Percentiles rank a stretch among this genome's conserved stretches.
Evolutionary conservation across 1,140 invertebrate genomes (phyloP).

Genomic region (Diorhabda sublineata): DNA sequence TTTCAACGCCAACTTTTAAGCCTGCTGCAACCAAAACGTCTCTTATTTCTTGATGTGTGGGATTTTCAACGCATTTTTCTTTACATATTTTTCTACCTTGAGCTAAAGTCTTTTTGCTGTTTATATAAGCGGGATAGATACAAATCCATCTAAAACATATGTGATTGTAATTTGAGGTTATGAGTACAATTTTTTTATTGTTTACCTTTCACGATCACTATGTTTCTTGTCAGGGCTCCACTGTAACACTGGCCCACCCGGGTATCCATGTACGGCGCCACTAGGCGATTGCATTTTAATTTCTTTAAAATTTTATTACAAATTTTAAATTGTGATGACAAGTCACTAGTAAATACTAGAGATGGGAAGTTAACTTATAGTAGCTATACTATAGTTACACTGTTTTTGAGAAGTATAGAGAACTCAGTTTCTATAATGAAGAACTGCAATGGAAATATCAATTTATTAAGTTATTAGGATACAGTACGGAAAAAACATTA

Average conservation of each 20-base stretch:
- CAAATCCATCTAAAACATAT: conserved; percentile 81
- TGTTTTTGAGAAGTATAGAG: too few relatives aligned
- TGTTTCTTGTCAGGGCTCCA: conserved; percentile 62
- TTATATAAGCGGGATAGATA: conserved; percentile 94
- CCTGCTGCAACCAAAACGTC: conserved; percentile 83
- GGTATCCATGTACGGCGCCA: background rate
- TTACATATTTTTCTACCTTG: conserved; percentile 83
- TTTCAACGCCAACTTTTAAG: conserved; percentile 85
- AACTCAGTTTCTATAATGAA: too few relatives aligned
- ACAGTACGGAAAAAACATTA: too few relatives aligned
- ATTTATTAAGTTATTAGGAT: too few relatives aligned
- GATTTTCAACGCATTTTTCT: conserved; percentile 87
- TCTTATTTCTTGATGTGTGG: conserved; percentile 87
- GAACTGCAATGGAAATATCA: too few relatives aligned
- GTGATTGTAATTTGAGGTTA: conserved; percentile 17
- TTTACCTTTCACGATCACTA: conserved; percentile 56
- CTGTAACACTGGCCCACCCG: conserved; percentile 22
- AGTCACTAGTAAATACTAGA: too few relatives aligned
- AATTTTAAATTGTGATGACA: too few relatives aligned
- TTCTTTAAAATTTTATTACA: background rate
- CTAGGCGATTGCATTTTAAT: background rate
- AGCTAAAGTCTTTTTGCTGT: conserved; percentile 85
- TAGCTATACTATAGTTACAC: too few relatives aligned
- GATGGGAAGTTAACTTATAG: too few relatives aligned
- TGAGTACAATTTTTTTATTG: conserved; percentile 17